Conservation (phyloP, 2,888 invertebrate genomes). For the Caenorhabditis macrosperma region DNA sequence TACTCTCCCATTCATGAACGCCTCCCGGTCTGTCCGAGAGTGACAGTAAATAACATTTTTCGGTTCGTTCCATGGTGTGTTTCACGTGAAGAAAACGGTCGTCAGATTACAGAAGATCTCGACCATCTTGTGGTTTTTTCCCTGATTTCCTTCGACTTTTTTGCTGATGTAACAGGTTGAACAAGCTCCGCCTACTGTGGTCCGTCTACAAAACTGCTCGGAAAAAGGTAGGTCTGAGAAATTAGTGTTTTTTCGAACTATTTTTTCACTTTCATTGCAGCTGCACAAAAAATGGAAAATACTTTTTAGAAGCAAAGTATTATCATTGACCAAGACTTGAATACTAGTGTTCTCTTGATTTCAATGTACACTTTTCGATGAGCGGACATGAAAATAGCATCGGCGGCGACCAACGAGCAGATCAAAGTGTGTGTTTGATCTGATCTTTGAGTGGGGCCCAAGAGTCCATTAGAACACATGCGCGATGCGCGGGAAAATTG, state of each 20-base stretch:
- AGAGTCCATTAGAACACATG: background rate
- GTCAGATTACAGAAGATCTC: slow-evolving; percentile 44
- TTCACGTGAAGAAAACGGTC: slow-evolving; percentile 45
- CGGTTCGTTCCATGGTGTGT: slow-evolving; percentile 22
- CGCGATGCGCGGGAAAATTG: background rate
- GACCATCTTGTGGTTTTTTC: slow-evolving; percentile 11
- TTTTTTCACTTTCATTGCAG: too few species aligned
- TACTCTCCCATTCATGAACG: background rate
- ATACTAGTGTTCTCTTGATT: too few species aligned
- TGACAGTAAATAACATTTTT: slow-evolving; percentile 42
- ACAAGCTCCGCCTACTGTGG: background rate
- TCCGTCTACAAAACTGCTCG: too few species aligned
- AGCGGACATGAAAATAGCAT: background rate
- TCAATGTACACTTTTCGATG: too few species aligned
- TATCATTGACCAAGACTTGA: too few species aligned
- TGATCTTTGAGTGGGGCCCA: background rate
- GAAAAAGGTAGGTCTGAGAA: background rate
- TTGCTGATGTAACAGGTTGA: background rate
- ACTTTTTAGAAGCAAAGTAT: too few species aligned
- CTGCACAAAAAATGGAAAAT: too few species aligned
- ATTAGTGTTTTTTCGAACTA: background rate
- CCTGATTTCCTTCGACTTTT: background rate
- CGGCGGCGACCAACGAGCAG: background rate
- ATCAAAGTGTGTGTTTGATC: background rate
- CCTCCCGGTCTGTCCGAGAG: background rate